These are phyloP conservation scores for Tanaodytes sp. DNA, from an alignment of 2,888 invertebrate genomes.

Conservation along the genomic window DNA sequence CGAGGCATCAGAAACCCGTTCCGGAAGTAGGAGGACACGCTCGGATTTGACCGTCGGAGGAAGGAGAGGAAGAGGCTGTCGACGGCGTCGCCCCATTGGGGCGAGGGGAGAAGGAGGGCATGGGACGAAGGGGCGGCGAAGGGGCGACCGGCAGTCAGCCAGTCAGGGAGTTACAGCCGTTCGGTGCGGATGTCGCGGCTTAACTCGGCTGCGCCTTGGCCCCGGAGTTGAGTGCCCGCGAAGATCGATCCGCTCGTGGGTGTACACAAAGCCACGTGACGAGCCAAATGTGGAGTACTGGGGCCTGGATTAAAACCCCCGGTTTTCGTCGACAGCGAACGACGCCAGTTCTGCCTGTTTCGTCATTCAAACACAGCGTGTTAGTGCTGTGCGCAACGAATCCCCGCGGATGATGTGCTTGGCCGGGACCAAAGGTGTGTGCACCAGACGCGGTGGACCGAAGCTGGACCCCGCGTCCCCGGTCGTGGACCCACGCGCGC, in stretches of 20 bases:
- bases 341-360: too few species aligned
- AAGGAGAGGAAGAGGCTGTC: conserved; percentile 19
- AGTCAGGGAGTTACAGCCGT: conserved; percentile 69
- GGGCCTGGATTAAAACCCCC: not conserved
- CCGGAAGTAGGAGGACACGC: conserved; percentile 47
- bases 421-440: too few species aligned
- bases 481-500: conserved; percentile 6
- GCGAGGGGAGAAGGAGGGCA: too few species aligned
- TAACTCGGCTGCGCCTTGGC: conserved; percentile 1
- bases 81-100: conserved; percentile 30
- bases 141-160: conserved; percentile 65
- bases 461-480: not conserved
- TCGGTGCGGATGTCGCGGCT: conserved; percentile 63
- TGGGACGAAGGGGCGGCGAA: too few species aligned
- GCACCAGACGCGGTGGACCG: too few species aligned
- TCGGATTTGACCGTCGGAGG: conserved; percentile 44
- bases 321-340: not conserved
- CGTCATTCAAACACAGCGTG: too few species aligned
- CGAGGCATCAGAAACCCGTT: conserved; percentile 40
- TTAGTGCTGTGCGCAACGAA: not conserved
- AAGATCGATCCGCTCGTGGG: conserved; percentile 20
- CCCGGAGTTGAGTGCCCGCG: conserved; percentile 10
- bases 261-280: conserved; percentile 42
- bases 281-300: conserved; percentile 11
- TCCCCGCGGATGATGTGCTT: too few species aligned